These are phyloP conservation scores for Dendrolimus punctatus DNA, from an alignment of 1,140 invertebrate species.

Conservation along the genomic window DNA sequence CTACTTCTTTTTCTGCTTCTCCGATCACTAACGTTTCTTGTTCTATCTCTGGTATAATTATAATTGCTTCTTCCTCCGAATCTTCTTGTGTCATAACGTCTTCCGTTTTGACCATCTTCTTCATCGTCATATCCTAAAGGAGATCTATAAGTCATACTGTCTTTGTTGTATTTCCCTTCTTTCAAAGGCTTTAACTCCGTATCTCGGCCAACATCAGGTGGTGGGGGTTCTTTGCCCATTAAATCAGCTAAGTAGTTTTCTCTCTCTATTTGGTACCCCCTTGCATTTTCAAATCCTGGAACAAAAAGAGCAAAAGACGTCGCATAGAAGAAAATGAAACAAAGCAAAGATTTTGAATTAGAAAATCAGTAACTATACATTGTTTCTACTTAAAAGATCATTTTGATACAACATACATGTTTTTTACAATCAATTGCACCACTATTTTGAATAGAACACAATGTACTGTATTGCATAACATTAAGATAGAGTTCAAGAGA, in stretches of 20 bases:
- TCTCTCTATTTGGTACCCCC: constrained; percentile 75
- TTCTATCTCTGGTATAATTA: constrained; percentile 1
- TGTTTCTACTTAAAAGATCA: too few species aligned
- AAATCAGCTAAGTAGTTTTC: constrained; percentile 62
- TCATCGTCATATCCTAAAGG: constrained; percentile 18
- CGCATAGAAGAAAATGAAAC: background rate
- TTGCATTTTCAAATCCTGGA: constrained; percentile 74
- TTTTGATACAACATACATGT: too few species aligned
- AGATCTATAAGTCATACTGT: constrained; percentile 11
- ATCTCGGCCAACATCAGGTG: constrained; percentile 25
- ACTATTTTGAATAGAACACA: too few species aligned
- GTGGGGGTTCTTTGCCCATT: constrained; percentile 24
- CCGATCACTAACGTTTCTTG: background rate
- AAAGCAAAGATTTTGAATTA: background rate
- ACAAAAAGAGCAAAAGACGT: constrained; percentile 15
- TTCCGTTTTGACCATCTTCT: constrained; percentile 7
- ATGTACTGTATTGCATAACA: too few species aligned
- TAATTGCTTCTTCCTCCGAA: background rate
- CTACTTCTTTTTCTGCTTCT: constrained; percentile 1
- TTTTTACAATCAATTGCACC: too few species aligned
- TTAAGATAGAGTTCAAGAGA: too few species aligned
- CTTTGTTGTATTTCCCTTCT: background rate
- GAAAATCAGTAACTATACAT: background rate
- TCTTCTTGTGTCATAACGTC: constrained; percentile 4
- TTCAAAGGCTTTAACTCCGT: constrained; percentile 30